These are phyloP conservation scores for Arctocebus calabarensis DNA, from an alignment of 2,797 vertebrate species.

Conservation along the genomic window DNA sequence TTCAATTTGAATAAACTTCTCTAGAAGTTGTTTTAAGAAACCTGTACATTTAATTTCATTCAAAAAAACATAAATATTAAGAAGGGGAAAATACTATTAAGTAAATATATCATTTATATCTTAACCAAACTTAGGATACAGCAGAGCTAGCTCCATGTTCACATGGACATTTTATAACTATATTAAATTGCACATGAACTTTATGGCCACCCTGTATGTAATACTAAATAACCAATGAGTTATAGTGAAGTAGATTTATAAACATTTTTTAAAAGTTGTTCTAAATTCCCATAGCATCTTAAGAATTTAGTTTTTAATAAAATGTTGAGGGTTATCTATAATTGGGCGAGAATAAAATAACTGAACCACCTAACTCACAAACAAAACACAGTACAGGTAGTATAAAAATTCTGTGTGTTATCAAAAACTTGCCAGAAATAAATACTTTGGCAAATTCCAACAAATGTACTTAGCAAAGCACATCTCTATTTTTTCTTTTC, in stretches of 20 bases:
- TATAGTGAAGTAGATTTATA: not conserved
- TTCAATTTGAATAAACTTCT: not conserved
- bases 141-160: not conserved
- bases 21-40: not conserved
- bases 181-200: too few species aligned
- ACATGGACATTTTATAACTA: not conserved
- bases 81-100: not conserved
- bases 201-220: not conserved
- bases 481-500: not conserved
- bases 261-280: not conserved
- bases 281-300: not conserved
- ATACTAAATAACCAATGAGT: not conserved
- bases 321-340: not conserved
- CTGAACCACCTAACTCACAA: not conserved
- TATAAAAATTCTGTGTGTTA: not conserved
- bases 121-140: not conserved
- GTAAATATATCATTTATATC: not conserved
- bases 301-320: slow-evolving; percentile 15
- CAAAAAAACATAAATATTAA: not conserved
- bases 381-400: not conserved
- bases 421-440: not conserved
- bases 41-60: not conserved
- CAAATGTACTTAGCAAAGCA: not conserved
- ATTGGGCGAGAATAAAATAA: not conserved
- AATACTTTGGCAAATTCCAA: not conserved